Base-by-base conservation (phyloP, 2,888 invertebrate genomes). In the Drosophila subquinaria region DNA sequence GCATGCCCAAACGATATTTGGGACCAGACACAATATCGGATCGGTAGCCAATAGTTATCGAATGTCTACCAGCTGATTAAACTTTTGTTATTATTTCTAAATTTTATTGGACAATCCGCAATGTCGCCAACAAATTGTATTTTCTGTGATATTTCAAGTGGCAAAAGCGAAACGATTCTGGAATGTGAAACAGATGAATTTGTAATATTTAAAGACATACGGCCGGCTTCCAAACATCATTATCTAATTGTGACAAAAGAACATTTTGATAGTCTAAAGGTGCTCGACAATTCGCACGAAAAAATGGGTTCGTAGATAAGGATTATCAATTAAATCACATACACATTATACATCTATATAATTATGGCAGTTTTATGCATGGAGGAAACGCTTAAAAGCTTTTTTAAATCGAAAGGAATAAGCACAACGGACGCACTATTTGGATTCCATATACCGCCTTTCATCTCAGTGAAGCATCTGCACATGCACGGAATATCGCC, bases 391-490 rank as follows among this genome's bases (percentile, higher is more conserved):
- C 90, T 94, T 0, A 93, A 93, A 51, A 91, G 93, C 1, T 83
- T 94, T 23, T 81, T 95, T 1, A 70, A 83, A 0, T 93, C 94
- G n/a, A 93, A 94, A 72, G 94, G 94, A n/a, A 92, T 94, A 0
- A 81, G 93, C 0, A 51, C 91, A 0, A 89, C 92, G 0, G 94
- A 94, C 64, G 93, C 94, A 15, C 93, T 95, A 52, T 93, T 95
- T 47, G 98, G 98, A 0, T 98, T 97, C 90, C 98, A 98, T 91
- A 96, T 97, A 96, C 98, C 98, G 0, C 98, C 98, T 0, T 98
- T 98, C 92, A 95, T 96, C 67, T 95, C 96, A 1, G 95, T 98
- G 0, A 92, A 93, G 52, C 98, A 98, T 92, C 73, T 92, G 13
- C 98, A 98, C 92, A 93, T 98, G 64, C 98, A 98, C 88, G 95